Percentiles rank a stretch among this genome's conserved stretches.
Conservation (phyloP, 2,113 vertebrate genomes). For the Paratilapia polleni region DNA sequence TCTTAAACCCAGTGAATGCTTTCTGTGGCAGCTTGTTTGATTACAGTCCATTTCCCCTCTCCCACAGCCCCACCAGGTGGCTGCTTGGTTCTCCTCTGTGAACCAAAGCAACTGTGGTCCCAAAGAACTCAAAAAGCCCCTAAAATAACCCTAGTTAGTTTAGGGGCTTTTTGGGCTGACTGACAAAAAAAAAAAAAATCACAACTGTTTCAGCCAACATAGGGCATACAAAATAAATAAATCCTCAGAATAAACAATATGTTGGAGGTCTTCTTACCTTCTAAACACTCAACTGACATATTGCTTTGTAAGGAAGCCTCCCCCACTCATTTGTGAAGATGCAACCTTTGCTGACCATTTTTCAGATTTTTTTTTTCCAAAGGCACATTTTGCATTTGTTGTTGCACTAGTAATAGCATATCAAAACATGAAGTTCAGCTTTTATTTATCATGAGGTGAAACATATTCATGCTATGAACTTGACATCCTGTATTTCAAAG, state of each 20-base stretch:
- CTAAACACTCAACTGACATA: constrained; percentile 16
- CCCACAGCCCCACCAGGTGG: constrained; percentile 72
- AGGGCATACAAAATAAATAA: neutral
- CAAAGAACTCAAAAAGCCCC: neutral
- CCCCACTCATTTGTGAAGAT: neutral
- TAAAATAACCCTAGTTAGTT: constrained; percentile 6
- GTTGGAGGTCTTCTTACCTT: constrained; percentile 26
- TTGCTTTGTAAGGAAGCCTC: neutral
- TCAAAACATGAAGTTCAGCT: neutral
- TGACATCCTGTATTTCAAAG: neutral
- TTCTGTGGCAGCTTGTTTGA: constrained; percentile 47
- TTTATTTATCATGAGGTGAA: neutral
- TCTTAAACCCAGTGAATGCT: constrained; percentile 38
- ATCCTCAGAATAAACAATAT: constrained; percentile 33
- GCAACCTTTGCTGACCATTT: neutral
- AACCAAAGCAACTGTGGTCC: neutral
- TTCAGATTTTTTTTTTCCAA: neutral
- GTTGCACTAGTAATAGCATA: neutral
- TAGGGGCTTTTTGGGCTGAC: constrained; percentile 24
- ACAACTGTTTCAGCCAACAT: constrained; percentile 20
- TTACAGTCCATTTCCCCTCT: constrained; percentile 49
- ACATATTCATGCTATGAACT: neutral
- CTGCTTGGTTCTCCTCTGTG: constrained; percentile 5
- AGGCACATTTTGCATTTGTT: neutral
- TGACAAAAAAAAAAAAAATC: constrained; percentile 17